Percentiles rank a stretch among this genome's conserved stretches.
phyloP scores from a whole-genome alignment of 2,888 invertebrate species.

The Julus scandinavius region DNA sequence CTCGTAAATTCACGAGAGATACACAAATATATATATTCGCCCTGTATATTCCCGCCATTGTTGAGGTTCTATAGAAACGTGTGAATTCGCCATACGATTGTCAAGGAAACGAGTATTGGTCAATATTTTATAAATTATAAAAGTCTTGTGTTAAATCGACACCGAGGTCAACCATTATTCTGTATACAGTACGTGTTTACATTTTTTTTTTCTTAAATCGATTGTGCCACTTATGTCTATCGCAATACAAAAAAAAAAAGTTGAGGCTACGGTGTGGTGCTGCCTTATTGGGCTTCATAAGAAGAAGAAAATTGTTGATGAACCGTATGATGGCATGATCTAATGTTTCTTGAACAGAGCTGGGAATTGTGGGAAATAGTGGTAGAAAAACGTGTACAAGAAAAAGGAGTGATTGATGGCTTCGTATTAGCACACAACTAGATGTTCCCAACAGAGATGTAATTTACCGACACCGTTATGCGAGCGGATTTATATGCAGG shows the following conservation, averaged over 20 bases:
- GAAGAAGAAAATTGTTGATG: background rate
- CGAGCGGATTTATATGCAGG: background rate
- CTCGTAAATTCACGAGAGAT: too few relatives aligned
- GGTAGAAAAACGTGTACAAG: background rate
- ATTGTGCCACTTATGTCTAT: conserved; percentile 12
- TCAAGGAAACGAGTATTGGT: background rate
- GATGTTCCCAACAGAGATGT: conserved; percentile 6
- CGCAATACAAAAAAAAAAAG: background rate
- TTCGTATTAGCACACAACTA: background rate
- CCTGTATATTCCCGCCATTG: background rate
- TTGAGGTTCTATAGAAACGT: too few relatives aligned
- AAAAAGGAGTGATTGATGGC: conserved; percentile 18
- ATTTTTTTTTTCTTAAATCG: conserved; percentile 9
- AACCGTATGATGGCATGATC: conserved; percentile 9
- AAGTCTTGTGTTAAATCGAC: background rate
- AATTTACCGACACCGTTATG: conserved; percentile 1
- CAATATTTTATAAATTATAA: background rate
- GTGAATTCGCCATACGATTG: background rate
- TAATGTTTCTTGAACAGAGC: background rate
- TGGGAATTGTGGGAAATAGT: background rate
- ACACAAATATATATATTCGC: background rate
- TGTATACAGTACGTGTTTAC: background rate
- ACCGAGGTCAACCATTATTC: background rate
- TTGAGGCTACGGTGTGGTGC: background rate
- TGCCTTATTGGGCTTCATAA: background rate